Base-by-base conservation (phyloP, 2,113 vertebrate species). In the Haemorhous mexicanus region DNA sequence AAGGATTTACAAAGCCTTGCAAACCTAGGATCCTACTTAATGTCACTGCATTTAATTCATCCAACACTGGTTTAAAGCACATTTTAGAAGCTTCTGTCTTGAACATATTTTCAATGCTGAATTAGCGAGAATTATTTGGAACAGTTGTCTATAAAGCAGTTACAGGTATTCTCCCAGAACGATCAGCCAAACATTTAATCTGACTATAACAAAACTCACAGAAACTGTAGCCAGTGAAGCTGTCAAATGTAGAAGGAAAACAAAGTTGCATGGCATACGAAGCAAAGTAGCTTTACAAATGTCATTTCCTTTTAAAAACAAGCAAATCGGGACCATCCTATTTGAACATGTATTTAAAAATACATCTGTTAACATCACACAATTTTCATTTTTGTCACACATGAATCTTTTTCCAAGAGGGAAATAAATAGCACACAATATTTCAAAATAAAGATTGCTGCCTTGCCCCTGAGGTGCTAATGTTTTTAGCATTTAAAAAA, bases 401-500 rank as follows among this genome's bases (percentile, higher is more conserved):
- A 97, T 88, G 87, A 97, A 95, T 92, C 81, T 92, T 94, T 90
- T 81, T 84, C 66, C 77, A 83, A 75, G 86, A 96, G 95, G 97
- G 94, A 97, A 97, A 97, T 97, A 97, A 97, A 97, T 89, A 98
- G 91, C 86, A 97, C 77, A 97, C 67, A 97, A 95, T 91, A 96
- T 77, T 95, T 95, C 22, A 94, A 96, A 89, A 75, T 52, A 81
- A 91, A 69, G 87, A 93, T 74, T 94, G 95, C 96, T 96, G 96
- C 97, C 96, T 96, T 97, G 94, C 97, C 97, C 97, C 97, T 98
- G 98, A 98, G 97, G 96, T 96, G 97, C 95, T 97, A 95, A 96
- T 93, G 87, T 88, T 94, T 96, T 95, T 97, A 97, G 96, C 97
- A 97, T 96, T 92, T 49, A 89, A 96, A 96, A 95, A 96, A 95